These are phyloP conservation scores for Patella ulyssiponensis DNA, from an alignment of 2,888 invertebrate species.

Conservation along the genomic window DNA sequence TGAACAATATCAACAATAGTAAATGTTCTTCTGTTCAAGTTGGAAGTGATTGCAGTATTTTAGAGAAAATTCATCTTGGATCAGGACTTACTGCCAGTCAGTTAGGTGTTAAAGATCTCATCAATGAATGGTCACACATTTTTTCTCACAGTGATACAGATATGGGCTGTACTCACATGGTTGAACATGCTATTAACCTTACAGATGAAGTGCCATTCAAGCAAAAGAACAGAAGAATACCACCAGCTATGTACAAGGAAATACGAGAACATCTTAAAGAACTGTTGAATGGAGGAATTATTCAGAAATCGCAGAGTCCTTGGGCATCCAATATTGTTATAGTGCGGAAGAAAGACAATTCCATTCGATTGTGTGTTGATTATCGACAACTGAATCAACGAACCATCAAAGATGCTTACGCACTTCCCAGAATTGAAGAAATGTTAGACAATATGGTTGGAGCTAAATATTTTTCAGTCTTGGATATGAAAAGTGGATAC, in stretches of 20 bases:
- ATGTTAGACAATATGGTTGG: no score
- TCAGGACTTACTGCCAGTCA: not conserved
- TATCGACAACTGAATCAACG: conserved; percentile 1
- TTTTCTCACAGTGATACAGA: not conserved
- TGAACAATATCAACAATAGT: no score
- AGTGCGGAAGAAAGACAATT: not conserved
- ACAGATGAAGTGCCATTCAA: not conserved
- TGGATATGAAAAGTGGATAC: not conserved
- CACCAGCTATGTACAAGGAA: no score
- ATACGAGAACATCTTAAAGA: not conserved
- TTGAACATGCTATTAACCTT: not conserved
- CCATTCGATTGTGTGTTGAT: not conserved
- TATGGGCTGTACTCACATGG: no score
- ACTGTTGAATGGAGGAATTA: not conserved
- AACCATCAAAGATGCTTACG: not conserved
- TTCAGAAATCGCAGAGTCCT: not conserved
- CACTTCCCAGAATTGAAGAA: no score
- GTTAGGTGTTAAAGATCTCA: not conserved
- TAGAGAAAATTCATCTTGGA: no score
- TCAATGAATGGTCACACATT: no score
- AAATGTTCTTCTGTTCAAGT: no score
- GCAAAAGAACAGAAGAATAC: not conserved
- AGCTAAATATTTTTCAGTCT: no score
- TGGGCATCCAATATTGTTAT: not conserved
- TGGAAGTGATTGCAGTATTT: no score